Evolutionary conservation across 2,113 vertebrate species (phyloP), one percentile per base, ranked within the genome.

Genomic region (Archilochus colubris): DNA sequence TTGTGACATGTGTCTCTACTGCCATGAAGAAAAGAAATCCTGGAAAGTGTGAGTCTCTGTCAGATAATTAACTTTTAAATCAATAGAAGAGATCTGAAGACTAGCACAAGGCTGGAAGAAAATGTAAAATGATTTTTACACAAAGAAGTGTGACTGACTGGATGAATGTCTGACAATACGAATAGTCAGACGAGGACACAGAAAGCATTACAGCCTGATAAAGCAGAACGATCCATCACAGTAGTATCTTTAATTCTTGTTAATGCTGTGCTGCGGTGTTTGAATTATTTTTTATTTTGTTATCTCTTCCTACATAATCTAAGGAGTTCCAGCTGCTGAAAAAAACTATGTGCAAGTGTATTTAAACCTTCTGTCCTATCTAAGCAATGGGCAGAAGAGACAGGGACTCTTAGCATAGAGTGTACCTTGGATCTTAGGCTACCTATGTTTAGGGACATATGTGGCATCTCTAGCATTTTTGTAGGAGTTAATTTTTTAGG

Each of bases 11-110:
- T 48, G 17, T 68, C 48, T 83, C 30, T 91, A 63, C 66, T 93
- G 67, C 57, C 43, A 12, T 36, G 62, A 86, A 67, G 55, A 89
- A 76, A 83, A 74, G 69, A 81, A 91, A 95, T 48, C 80, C 44
- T 97, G 75, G 61, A 67, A 94, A 87, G 53, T 80, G 72, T 63
- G 91, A 90, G 20, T 75, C 88, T 91, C 46, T 86, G 79, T 93
- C 93, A 91, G 95, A 78, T 96, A 96, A 97, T 97, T 97, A 97
- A 96, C 62, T 97, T 97, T 79, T 33, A 69, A 89, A 88, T 97
- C 89, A 91, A 80, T 36, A 89, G 82, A 46, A 82, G 95, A 93
- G 88, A 96, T 95, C 91, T 86, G 70, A 94, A 94, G 84, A 94
- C 90, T 93, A 81, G 70, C 59, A 79, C 66, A 69, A 89, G 40